phyloP scores from a whole-genome alignment of 1,140 invertebrate species.

The Nebria ingens region DNA sequence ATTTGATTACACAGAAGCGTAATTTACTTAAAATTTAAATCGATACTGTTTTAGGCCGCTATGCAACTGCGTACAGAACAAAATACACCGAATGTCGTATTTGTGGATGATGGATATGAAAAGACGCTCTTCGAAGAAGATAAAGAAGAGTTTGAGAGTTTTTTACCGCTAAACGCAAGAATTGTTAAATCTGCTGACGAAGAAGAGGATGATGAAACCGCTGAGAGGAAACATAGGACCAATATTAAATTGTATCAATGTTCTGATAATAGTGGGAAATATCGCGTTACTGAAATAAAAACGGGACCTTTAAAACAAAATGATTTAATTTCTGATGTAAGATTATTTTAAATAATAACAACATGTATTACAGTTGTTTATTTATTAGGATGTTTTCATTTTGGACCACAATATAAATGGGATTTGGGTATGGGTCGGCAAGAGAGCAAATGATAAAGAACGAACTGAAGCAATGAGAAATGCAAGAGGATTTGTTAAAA shows the following conservation, averaged over 20 bases:
- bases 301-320: slow-evolving; percentile 66
- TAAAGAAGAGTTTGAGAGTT: slow-evolving; percentile 52
- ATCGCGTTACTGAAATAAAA: slow-evolving; percentile 81
- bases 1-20: neutral
- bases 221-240: slow-evolving; percentile 26
- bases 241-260: slow-evolving; percentile 56
- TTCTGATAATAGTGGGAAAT: slow-evolving; percentile 66
- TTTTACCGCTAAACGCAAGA: slow-evolving; percentile 55
- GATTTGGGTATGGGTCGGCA: slow-evolving; percentile 90
- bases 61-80: slow-evolving; percentile 33
- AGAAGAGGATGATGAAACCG: slow-evolving; percentile 28
- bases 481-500: slow-evolving; percentile 77
- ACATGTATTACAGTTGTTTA: slow-evolving; percentile 11
- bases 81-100: slow-evolving; percentile 46
- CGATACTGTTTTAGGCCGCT: slow-evolving; percentile 35
- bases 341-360: slow-evolving; percentile 19
- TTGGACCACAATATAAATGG: slow-evolving; percentile 77
- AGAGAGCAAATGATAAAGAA: slow-evolving; percentile 55
- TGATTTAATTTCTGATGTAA: slow-evolving; percentile 68
- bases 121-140: slow-evolving; percentile 53
- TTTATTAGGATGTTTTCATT: slow-evolving; percentile 66
- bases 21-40: slow-evolving; percentile 18
- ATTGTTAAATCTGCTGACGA: slow-evolving; percentile 44
- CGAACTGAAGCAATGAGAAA: slow-evolving; percentile 71
- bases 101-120: slow-evolving; percentile 81